phyloP scores from a whole-genome alignment of 2,797 vertebrate species.

The Thunnus albacares region DNA sequence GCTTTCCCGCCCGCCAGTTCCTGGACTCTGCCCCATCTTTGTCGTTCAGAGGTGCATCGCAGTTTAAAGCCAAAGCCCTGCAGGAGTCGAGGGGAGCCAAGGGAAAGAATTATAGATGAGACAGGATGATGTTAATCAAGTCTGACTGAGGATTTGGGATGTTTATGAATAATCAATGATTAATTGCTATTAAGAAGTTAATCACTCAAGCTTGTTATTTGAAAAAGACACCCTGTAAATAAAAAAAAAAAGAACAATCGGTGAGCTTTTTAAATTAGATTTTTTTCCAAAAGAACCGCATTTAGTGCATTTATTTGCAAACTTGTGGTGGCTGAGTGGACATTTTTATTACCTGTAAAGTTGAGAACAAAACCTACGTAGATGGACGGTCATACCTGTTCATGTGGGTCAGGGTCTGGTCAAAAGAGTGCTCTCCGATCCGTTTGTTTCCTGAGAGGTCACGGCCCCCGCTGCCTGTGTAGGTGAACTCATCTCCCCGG shows the following conservation, averaged over 20 bases:
- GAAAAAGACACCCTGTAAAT: not conserved
- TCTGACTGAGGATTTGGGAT: not conserved
- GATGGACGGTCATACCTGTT: constrained; percentile 88
- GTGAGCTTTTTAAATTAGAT: not conserved
- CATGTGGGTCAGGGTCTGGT: constrained; percentile 99
- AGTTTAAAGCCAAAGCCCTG: constrained; percentile 98
- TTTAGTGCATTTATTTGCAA: not conserved
- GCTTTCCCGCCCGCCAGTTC: constrained; percentile 98
- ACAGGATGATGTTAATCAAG: constrained; percentile 13
- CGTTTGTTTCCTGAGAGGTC: constrained; percentile 99
- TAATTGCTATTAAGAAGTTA: not conserved
- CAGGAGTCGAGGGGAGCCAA: constrained; percentile 30
- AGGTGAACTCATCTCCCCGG: constrained; percentile 98
- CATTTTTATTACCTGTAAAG: no score
- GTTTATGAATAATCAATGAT: not conserved
- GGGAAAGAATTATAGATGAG: not conserved
- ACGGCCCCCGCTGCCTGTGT: constrained; percentile 98
- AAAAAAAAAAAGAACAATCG: no score
- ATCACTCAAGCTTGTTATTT: not conserved
- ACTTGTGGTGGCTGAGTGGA: not conserved
- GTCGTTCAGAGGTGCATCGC: constrained; percentile 97
- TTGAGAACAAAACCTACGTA: not conserved
- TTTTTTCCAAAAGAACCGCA: not conserved
- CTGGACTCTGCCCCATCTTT: constrained; percentile 98
- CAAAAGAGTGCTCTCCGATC: constrained; percentile 97